Conservation (phyloP, 2,888 invertebrate species). For the Plagodis dolabraria region DNA sequence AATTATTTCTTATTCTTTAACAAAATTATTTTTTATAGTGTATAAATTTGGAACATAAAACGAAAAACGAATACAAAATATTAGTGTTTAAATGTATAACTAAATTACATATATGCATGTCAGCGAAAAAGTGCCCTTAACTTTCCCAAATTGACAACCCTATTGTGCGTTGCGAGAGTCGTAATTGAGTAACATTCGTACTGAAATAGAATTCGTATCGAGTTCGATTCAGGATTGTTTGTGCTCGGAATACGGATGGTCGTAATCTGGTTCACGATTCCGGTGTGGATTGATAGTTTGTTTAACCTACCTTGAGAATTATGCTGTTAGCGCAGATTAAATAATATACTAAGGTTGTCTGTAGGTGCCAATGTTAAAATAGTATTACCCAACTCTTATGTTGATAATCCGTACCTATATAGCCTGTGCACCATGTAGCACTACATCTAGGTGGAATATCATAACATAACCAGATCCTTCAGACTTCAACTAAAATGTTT, state of each 20-base stretch:
- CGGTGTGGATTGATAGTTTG: slow-evolving; percentile 12
- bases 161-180: slow-evolving; percentile 13
- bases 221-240: slow-evolving; percentile 17
- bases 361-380: neutral
- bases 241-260: slow-evolving; percentile 24
- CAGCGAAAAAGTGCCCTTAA: neutral
- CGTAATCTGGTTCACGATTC: slow-evolving; percentile 21
- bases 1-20: too few species aligned
- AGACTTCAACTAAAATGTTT: too few species aligned
- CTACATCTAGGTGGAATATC: too few species aligned
- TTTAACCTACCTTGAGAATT: slow-evolving; percentile 12
- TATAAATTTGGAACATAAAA: too few species aligned
- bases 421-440: too few species aligned
- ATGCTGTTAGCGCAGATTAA: slow-evolving; percentile 8
- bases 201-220: slow-evolving; percentile 25
- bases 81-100: too few species aligned
- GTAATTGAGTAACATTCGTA: slow-evolving; percentile 25
- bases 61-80: too few species aligned
- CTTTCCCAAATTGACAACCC: slow-evolving; percentile 18
- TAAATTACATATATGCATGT: neutral
- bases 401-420: too few species aligned
- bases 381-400: too few species aligned
- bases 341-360: neutral
- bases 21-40: too few species aligned
- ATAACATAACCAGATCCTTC: too few species aligned